A percentile compares a stretch with the other conserved stretches of the same genome.
Evolutionary conservation across 1,140 invertebrate species (phyloP).

Genomic region (Neotoxoptera formosana): DNA sequence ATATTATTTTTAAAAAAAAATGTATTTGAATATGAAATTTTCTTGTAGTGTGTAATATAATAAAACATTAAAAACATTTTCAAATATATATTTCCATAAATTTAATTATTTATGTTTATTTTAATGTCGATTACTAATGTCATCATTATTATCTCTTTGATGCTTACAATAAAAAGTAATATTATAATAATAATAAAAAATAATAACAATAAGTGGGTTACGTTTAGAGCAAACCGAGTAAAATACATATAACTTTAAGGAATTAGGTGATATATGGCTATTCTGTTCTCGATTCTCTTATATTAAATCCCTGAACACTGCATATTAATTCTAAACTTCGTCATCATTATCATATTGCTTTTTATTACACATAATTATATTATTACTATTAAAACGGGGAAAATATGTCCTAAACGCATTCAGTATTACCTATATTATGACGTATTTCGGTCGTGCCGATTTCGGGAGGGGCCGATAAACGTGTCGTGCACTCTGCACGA

Average conservation of each 20-base stretch:
- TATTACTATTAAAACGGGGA: too few species aligned
- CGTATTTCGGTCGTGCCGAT: background rate
- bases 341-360: background rate
- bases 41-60: too few species aligned
- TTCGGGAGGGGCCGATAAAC: background rate
- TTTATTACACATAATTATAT: too few species aligned
- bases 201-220: background rate
- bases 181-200: background rate
- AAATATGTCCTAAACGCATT: background rate
- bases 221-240: background rate
- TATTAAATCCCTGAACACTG: background rate
- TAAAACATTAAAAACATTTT: too few species aligned
- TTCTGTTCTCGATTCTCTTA: background rate
- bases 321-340: background rate
- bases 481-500: background rate
- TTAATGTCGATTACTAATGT: background rate
- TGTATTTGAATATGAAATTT: background rate
- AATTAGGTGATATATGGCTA: too few species aligned
- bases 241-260: background rate
- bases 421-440: too few species aligned
- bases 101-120: too few species aligned
- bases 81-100: too few species aligned
- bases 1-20: background rate
- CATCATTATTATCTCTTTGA: background rate
- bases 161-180: background rate